Evolutionary conservation across 2,797 vertebrate species (phyloP).

Genomic region (Thunnus albacares): DNA sequence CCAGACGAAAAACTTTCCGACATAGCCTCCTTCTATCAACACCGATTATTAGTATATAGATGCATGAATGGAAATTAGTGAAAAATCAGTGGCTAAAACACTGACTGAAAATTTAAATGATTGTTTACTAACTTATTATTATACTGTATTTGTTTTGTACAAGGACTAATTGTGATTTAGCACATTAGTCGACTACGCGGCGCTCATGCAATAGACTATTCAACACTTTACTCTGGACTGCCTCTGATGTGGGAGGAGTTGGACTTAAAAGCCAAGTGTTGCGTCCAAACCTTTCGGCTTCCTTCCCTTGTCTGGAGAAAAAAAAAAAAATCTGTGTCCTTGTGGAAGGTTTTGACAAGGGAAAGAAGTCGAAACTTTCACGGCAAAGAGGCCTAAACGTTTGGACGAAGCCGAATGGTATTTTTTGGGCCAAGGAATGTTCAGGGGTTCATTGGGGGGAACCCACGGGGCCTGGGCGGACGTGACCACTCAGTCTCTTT

Average conservation of each 20-base stretch:
- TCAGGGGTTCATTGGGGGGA: conserved; percentile 81
- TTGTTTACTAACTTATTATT: conserved; percentile 81
- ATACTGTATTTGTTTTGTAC: conserved; percentile 80
- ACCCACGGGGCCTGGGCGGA: conserved; percentile 80
- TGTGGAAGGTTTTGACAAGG: conserved; percentile 21
- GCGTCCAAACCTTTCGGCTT: conserved; percentile 74
- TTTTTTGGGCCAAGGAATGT: conserved; percentile 83
- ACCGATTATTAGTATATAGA: conserved; percentile 76
- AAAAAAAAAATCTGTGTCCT: too few species aligned
- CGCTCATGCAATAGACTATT: conserved; percentile 85
- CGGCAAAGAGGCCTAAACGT: conserved; percentile 51
- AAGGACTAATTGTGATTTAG: conserved; percentile 75
- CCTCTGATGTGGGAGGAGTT: conserved; percentile 76
- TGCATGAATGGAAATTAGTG: conserved; percentile 84
- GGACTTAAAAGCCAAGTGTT: conserved; percentile 75
- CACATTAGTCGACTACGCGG: conserved; percentile 81
- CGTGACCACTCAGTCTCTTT: conserved; percentile 85
- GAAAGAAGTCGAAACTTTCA: conserved; percentile 49
- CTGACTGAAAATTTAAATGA: conserved; percentile 80
- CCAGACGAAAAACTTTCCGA: conserved; percentile 67
- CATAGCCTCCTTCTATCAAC: conserved; percentile 73
- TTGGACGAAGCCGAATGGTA: conserved; percentile 73
- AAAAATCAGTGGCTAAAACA: conserved; percentile 74
- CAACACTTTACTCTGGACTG: conserved; percentile 82
- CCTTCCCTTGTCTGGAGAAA: conserved; percentile 50